Percentiles rank a stretch among this genome's conserved stretches.
Conservation (phyloP, 1,140 invertebrate species). For the Papilio xuthus region DNA sequence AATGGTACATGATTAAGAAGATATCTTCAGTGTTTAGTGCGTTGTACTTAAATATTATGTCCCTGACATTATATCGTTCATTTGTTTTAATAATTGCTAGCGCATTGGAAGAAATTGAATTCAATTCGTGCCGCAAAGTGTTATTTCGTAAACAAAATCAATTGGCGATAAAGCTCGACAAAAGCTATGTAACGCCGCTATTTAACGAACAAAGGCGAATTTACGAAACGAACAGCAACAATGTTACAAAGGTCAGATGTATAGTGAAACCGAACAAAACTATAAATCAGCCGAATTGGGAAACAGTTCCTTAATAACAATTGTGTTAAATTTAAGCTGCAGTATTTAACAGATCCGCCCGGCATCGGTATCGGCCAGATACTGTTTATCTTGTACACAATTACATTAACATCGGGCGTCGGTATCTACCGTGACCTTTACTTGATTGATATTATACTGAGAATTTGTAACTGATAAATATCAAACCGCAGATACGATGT, state of each 20-base stretch:
- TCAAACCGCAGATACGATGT: constrained; percentile 20
- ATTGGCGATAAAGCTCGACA: constrained; percentile 34
- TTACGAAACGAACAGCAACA: constrained; percentile 40
- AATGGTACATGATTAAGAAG: background rate
- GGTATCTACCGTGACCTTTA: constrained; percentile 24
- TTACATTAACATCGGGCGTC: constrained; percentile 24
- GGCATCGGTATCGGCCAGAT: background rate
- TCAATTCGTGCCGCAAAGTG: constrained; percentile 18
- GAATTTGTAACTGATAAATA: constrained; percentile 37
- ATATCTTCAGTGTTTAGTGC: background rate
- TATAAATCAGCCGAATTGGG: constrained; percentile 31
- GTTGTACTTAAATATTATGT: background rate
- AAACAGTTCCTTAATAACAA: constrained; percentile 37
- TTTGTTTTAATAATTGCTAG: constrained; percentile 33
- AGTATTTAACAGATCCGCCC: constrained; percentile 7
- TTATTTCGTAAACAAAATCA: constrained; percentile 35
- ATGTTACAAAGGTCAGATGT: constrained; percentile 42
- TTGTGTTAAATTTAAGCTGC: constrained; percentile 19
- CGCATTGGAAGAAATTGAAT: constrained; percentile 15
- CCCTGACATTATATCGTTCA: constrained; percentile 1
- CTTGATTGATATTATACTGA: constrained; percentile 26
- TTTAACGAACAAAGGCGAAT: constrained; percentile 48
- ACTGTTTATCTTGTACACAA: constrained; percentile 29
- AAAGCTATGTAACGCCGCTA: constrained; percentile 40
- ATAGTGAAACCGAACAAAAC: constrained; percentile 43